Base-by-base conservation (phyloP, 2,888 invertebrate genomes). In the Listrodromus nycthemerus region DNA sequence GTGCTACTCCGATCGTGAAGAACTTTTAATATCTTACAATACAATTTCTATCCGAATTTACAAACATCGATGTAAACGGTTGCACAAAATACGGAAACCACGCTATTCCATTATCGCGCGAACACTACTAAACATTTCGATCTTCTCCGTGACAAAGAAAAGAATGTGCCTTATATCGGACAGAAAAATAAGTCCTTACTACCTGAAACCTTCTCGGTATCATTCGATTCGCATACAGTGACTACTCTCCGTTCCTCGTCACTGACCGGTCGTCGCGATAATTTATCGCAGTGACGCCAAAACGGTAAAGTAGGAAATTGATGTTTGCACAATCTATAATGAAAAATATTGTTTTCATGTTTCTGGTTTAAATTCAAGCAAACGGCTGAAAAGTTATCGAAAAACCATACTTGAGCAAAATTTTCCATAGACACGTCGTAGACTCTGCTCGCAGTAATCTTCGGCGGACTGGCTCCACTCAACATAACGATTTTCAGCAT, bases 371-470 rank as follows among this genome's bases (percentile, higher is more conserved):
- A 13, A 21, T 10, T 55, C 21, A 55, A 21, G 4, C 13, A 45
- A 45, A 5, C 4, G 0, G 2, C 21, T 2, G 4, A 13, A 21
- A 10, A 21, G 7, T 19, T 5, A 21, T 52, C 37, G 52, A 10
- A 58, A 27, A 27, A 61, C 27, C 13, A n/a, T n/a, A 16, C 16
- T 52, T 19, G 50, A 45, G 41, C 41, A 16, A 61, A 61, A 27
- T 61, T 61, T 61, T 30, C 30, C 30, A 61, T 61, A 10, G 61
- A 16, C 61, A 30, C 27, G n/a, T 61, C 61, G 30, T 30, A 61
- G 27, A 30, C 2, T 6, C 27, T 61, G n/a, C 7, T 13, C 6
- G 61, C 61, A 16, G 30, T 61, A 1, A 30, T 61, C 16, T 61
- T 61, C 30, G 6, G 61, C 6, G 61, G 61, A 5, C 27, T 5